phyloP scores from a whole-genome alignment of 2,888 invertebrate genomes.

The Pomacea canaliculata region DNA sequence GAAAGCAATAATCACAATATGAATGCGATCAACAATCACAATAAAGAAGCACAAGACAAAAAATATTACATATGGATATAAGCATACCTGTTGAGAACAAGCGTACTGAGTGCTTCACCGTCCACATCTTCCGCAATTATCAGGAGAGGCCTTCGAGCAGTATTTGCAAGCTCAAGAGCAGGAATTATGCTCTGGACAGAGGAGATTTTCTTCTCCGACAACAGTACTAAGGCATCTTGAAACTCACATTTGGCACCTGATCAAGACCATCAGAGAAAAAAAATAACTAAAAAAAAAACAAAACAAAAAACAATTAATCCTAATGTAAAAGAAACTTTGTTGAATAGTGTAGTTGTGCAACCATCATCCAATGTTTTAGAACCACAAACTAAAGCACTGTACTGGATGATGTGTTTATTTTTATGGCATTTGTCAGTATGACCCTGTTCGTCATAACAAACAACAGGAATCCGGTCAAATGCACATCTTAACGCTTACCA shows the following conservation, averaged over 20 bases:
- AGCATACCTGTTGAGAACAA: slow-evolving; percentile 87
- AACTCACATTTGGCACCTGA: slow-evolving; percentile 94
- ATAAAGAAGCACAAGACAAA: too few relatives aligned
- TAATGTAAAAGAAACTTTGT: too few relatives aligned
- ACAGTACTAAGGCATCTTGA: slow-evolving; percentile 92
- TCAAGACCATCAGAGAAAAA: background rate
- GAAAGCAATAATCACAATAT: too few relatives aligned
- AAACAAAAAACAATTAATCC: too few relatives aligned
- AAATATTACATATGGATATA: background rate
- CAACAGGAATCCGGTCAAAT: slow-evolving; percentile 24
- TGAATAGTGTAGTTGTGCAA: too few relatives aligned
- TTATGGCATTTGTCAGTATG: slow-evolving; percentile 18
- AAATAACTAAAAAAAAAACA: too few relatives aligned
- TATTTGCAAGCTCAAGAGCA: slow-evolving; percentile 94
- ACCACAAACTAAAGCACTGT: too few relatives aligned
- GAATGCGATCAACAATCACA: too few relatives aligned
- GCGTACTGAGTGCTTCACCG: slow-evolving; percentile 92
- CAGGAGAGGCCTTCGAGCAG: slow-evolving; percentile 91
- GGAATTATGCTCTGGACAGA: slow-evolving; percentile 97
- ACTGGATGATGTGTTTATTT: background rate
- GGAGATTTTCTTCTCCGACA: slow-evolving; percentile 98
- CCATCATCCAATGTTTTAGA: too few relatives aligned
- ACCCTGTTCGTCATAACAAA: slow-evolving; percentile 3
- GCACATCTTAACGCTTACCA: background rate
- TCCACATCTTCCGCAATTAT: slow-evolving; percentile 97